Evolutionary conservation across 1,140 invertebrate species (phyloP).

Genomic region (Drosophila aff.): DNA sequence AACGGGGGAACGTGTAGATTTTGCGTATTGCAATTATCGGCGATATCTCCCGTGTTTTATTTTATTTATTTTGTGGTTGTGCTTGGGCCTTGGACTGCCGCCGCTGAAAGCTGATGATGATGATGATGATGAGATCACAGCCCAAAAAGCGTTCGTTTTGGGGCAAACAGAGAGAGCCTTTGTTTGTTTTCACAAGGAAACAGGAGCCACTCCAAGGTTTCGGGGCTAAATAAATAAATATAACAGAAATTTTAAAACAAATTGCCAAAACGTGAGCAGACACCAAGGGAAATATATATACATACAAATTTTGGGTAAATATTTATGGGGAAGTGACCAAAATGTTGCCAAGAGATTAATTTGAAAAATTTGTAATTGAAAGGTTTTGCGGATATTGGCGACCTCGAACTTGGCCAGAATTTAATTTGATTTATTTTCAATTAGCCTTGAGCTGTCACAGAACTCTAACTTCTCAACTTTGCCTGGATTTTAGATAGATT

Average conservation of each 20-base stretch:
- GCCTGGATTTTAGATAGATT: neutral
- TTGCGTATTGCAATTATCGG: slow-evolving; percentile 31
- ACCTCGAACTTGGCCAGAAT: slow-evolving; percentile 17
- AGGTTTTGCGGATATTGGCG: slow-evolving; percentile 10
- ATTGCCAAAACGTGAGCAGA: slow-evolving; percentile 23
- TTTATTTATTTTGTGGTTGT: slow-evolving; percentile 39
- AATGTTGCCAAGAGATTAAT: slow-evolving; percentile 15
- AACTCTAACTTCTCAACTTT: neutral
- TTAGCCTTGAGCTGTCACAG: slow-evolving; percentile 12
- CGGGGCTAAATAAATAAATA: slow-evolving; percentile 16
- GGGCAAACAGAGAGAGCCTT: slow-evolving; percentile 8
- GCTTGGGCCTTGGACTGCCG: slow-evolving; percentile 23
- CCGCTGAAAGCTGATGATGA: neutral
- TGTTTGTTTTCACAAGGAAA: slow-evolving; percentile 22
- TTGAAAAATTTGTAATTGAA: slow-evolving; percentile 30
- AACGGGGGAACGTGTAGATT: slow-evolving; percentile 37
- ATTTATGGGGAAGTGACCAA: slow-evolving; percentile 17
- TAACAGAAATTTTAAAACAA: slow-evolving; percentile 29
- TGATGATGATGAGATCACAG: slow-evolving; percentile 37
- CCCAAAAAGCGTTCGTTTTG: slow-evolving; percentile 11
- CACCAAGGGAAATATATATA: neutral
- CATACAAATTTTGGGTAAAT: neutral
- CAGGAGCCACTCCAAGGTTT: slow-evolving; percentile 3
- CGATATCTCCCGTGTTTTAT: slow-evolving; percentile 23
- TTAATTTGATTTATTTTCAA: slow-evolving; percentile 25